Conservation (phyloP, 2,113 vertebrate species). For the Scophthalmus maximus region DNA sequence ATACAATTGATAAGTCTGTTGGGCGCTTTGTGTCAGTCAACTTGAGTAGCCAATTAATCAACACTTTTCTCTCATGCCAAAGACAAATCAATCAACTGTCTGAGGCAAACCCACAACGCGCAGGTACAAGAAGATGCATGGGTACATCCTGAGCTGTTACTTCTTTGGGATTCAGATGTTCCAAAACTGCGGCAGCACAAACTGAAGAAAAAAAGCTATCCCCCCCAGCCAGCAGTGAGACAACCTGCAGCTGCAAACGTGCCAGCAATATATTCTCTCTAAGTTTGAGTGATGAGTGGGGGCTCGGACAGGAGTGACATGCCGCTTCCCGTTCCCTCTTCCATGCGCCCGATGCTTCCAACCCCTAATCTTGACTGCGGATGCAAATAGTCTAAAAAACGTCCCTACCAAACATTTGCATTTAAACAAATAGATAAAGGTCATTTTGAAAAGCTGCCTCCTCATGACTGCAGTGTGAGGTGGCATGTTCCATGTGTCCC, state of each 20-base stretch:
- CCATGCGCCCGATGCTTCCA: constrained; percentile 46
- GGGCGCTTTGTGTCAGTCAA: too few species aligned
- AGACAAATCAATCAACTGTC: background rate
- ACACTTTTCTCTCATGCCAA: too few species aligned
- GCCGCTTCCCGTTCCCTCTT: constrained; percentile 27
- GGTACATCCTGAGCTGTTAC: too few species aligned
- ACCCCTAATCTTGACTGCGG: constrained; percentile 78
- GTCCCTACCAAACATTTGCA: constrained; percentile 84
- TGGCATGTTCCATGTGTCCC: constrained; percentile 69
- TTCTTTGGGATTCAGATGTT: constrained; percentile 1
- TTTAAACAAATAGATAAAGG: constrained; percentile 85
- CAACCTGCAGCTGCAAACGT: constrained; percentile 24
- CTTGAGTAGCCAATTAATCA: too few species aligned
- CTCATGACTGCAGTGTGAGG: constrained; percentile 61
- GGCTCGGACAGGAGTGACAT: constrained; percentile 18
- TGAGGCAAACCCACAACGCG: background rate
- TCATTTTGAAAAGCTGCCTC: constrained; percentile 80
- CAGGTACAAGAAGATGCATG: background rate
- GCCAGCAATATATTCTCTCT: constrained; percentile 30
- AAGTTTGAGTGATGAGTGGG: constrained; percentile 5
- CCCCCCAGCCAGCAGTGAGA: background rate
- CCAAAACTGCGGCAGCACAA: background rate
- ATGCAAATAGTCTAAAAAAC: constrained; percentile 86
- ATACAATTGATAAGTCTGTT: too few species aligned
- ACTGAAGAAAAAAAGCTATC: background rate